phyloP scores from a whole-genome alignment of 2,888 invertebrate genomes.

The Synanthedon tipuliformis region DNA sequence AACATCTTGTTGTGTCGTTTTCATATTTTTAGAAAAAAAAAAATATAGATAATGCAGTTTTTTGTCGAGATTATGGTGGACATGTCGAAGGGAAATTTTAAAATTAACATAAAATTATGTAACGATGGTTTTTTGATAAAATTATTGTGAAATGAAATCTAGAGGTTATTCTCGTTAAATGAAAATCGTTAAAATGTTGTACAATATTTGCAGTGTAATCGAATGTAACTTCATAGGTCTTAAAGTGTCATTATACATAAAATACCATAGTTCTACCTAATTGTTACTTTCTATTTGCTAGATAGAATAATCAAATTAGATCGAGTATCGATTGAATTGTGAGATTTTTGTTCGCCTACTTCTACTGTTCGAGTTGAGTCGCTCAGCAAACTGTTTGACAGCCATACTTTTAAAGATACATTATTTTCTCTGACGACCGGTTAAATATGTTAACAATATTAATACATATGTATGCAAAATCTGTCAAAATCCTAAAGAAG shows the following conservation, averaged over 20 bases:
- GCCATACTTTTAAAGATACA: too few species aligned
- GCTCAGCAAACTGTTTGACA: too few species aligned
- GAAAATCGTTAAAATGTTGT: conserved; percentile 47
- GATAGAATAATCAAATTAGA: conserved; percentile 70
- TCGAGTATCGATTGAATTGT: conserved; percentile 36
- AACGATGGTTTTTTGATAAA: conserved; percentile 44
- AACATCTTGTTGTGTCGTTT: conserved; percentile 64
- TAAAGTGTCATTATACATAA: conserved; percentile 38
- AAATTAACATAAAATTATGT: conserved; percentile 31
- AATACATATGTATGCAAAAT: too few species aligned
- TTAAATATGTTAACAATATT: too few species aligned
- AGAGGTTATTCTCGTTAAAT: conserved; percentile 53
- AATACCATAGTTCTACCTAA: conserved; percentile 63
- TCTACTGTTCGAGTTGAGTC: too few species aligned
- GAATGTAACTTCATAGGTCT: conserved; percentile 45
- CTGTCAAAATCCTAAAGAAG: too few species aligned
- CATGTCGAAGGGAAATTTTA: conserved; percentile 40
- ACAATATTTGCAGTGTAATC: conserved; percentile 54
- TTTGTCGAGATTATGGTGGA: conserved; percentile 24
- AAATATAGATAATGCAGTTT: conserved; percentile 47
- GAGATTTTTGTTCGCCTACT: background rate
- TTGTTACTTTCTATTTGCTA: conserved; percentile 70
- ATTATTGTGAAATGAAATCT: conserved; percentile 46
- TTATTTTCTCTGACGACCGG: too few species aligned
- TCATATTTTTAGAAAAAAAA: conserved; percentile 57